Evolutionary conservation across 1,140 invertebrate genomes (phyloP), one percentile per base, ranked within the genome.

Genomic region (Maniola jurtina): DNA sequence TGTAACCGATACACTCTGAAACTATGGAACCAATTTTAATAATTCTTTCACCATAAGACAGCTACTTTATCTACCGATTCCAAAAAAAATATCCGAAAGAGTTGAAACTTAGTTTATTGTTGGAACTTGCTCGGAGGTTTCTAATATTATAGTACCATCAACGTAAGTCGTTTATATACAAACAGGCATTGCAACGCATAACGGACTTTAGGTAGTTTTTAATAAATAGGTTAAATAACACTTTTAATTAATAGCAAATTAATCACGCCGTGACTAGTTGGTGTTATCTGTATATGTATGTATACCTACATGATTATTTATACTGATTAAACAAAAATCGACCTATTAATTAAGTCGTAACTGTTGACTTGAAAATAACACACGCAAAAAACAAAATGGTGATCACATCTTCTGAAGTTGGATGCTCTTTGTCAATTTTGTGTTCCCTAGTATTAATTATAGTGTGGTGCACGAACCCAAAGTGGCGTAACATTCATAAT

Each of bases 401-500:
- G 1, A 7, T 5, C 54, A 63, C 16, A 45, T 16, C 34, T 33
- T 6, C 13, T 1, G 5, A 6, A n/a, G n/a, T 60, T 47, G 47
- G 33, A 13, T 13, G 10, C 13, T 62, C 14, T 42, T 50, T 58
- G 10, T 74, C 72, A 11, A 10, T 70, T 36, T 3, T 71, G 8
- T 72, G 72, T 62, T 62, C 64, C 2, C 33, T 71, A 8, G 16
- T 57, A n/a, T 61, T 77, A 55, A 14, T 77, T 33, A 62, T 25
- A 25, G 60, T 64, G 14, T 78, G 71, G 71, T 76, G 58, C 62
- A 16, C 67, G 5, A 25, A 75, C 25, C 65, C 67, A 13, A 48
- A 70, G 50, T 78, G 73, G 73, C 60, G 73, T 6, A 64, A 61
- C 2, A 56, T 78, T 11, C 65, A 72, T 15, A 73, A 73, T 50